Evolutionary conservation across 2,113 vertebrate species (phyloP), one percentile per base, ranked within the genome.

Genomic region (Xenus cinereus): DNA sequence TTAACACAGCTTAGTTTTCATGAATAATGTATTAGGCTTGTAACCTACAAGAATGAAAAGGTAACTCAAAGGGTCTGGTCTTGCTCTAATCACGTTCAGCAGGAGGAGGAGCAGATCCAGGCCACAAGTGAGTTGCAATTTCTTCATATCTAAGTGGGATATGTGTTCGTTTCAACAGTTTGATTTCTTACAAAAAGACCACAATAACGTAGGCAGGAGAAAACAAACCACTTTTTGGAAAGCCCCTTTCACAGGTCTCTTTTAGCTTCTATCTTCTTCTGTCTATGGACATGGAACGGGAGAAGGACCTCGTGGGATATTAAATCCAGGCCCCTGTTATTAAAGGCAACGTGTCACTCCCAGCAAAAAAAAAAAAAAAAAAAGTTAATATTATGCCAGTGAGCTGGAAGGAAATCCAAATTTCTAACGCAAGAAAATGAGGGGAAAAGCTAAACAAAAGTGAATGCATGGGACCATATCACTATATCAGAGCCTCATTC

Each of bases 381-480:
- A 91, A 94, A 60, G 56, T 48, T 78, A 89, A 72, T 37, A 46
- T 63, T 59, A 80, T 68, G 43, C 76, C 92, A 84, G 7, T 4
- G 68, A 87, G 43, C 82, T 91, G 53, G 57, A 94, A 96, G 91
- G 95, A 96, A 97, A 97, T 89, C 81, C 89, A 85, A 37, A 89
- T 62, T 84, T 78, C 84, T 82, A 53, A 69, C 66, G 71, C 60
- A 82, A 57, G 28, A 95, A 86, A 97, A 97, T 84, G 53, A 93
- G 54, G 50, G 94, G 87, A 93, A 97, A 93, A 95, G 74, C 81
- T 45, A 57, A 93, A 96, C 96, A 97, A 93, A 96, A 95, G 94
- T 50, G 67, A 89, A 94, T 85, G 77, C 39, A 26, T 75, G 89
- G 81, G 77, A 74, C 66, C 37, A 0, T 84, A 95, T 82, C 62